Percentiles rank a stretch among this genome's conserved stretches.
phyloP scores from a whole-genome alignment of 2,797 vertebrate species.

The Halcyon chelicuti region DNA sequence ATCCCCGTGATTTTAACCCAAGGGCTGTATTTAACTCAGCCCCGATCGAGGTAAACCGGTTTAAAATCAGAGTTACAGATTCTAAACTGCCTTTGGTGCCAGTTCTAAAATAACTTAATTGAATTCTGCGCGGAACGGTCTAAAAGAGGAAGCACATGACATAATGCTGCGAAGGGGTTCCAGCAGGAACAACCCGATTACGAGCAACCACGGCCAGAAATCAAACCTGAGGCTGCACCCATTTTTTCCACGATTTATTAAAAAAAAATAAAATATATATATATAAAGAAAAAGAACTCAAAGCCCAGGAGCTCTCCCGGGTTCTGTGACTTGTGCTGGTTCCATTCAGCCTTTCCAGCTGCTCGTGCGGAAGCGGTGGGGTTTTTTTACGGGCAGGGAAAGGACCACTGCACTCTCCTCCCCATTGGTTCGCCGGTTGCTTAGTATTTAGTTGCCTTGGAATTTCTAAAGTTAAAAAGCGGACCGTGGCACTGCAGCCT shows the following conservation, averaged over 20 bases:
- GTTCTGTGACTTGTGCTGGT: not conserved
- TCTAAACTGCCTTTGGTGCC: not conserved
- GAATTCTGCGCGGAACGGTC: not conserved
- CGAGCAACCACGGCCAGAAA: not conserved
- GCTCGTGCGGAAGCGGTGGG: not conserved
- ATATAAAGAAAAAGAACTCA: no score
- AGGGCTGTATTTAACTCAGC: not conserved
- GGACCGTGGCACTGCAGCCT: conserved; percentile 46
- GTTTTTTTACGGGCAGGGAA: conserved; percentile 2
- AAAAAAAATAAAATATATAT: not conserved
- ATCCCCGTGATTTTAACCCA: not conserved
- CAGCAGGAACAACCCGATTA: conserved; percentile 4
- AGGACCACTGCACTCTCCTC: not conserved
- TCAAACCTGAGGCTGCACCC: not conserved
- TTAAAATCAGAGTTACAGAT: not conserved
- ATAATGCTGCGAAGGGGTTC: not conserved
- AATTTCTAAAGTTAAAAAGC: conserved; percentile 69
- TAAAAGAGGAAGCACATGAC: conserved; percentile 26
- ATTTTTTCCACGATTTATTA: not conserved
- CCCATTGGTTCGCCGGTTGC: conserved; percentile 77
- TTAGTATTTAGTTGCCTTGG: conserved; percentile 80
- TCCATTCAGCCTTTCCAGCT: not conserved
- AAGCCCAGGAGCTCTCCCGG: not conserved
- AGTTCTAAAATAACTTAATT: conserved; percentile 11
- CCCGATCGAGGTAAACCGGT: not conserved